Evolutionary conservation across 1,140 invertebrate species (phyloP), one percentile per base, ranked within the genome.

Genomic region (Asobara japonica): DNA sequence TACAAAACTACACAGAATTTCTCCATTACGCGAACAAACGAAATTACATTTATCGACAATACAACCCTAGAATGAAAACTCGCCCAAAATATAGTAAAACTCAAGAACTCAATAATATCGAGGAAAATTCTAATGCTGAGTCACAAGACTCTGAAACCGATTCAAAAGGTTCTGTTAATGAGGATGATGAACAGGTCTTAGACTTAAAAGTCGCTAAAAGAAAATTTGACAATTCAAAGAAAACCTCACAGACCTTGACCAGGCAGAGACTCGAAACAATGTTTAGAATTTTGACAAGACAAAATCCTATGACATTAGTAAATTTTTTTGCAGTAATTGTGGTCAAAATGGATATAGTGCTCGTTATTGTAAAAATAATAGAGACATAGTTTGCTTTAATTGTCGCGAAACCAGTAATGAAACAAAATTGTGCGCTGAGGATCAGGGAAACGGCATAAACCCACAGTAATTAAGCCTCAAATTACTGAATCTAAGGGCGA

Each of bases 341-440:
- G 71, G 65, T 22, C 31, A 68, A 33, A 20, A 0, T 16, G 65
- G 62, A 7, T 65, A 67, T 25, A 67, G 51, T 16, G 31, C 27
- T 30, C 51, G 56, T 41, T 71, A 13, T 62, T 71, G 73, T 48
- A 11, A 20, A 10, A 36, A 27, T n/a, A 29, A 74, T 4, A 41
- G 56, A 4, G 16, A 74, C 20, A 11, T 29, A n/a, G 73, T 66
- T n/a, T 74, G 68, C 60, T 45, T 20, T 20, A 27, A 61, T 13
- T 74, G 73, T 71, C 51, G 56, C n/a, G n/a, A 16, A n/a, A 74
- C 29, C 41, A 67, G 45, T 45, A 36, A 70, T 48, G 31, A 33
- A 4, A 33, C 31, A 10, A 33, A 33, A 10, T 33, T 33, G 31
- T 74, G 73, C 18, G 3, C 61, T 3, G 33, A 31, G 0, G 33